Percentiles rank a stretch among this genome's conserved stretches.
These are phyloP conservation scores for Gobio gobio DNA, from an alignment of 2,113 vertebrate genomes.

Conservation along the genomic window DNA sequence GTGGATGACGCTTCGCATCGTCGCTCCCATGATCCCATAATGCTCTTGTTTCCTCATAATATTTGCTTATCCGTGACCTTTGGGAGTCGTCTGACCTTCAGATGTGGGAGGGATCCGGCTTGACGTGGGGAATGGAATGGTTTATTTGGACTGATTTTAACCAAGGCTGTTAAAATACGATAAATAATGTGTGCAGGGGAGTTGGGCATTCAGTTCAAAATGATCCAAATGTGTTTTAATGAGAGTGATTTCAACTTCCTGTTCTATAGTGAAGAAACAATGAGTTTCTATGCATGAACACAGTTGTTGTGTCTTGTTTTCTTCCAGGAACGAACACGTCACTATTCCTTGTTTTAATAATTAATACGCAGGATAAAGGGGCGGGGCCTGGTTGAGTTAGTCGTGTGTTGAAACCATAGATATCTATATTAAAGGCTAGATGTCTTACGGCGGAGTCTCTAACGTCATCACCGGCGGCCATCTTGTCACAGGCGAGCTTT, in stretches of 20 bases:
- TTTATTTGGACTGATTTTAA: slow-evolving; percentile 32
- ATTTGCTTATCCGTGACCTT: slow-evolving; percentile 27
- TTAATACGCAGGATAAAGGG: too few species aligned
- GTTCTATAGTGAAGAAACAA: too few species aligned
- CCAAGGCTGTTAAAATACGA: slow-evolving; percentile 21
- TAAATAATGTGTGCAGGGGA: slow-evolving; percentile 2
- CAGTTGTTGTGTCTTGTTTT: too few species aligned
- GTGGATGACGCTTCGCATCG: neutral
- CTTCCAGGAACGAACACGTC: too few species aligned
- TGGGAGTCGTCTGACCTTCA: slow-evolving; percentile 10
- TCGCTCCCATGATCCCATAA: neutral
- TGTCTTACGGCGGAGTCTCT: too few species aligned
- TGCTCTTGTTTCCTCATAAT: neutral
- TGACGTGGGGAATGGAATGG: neutral
- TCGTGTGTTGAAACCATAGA: too few species aligned
- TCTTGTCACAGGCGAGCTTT: too few species aligned
- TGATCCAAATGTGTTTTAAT: neutral
- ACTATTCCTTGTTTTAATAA: too few species aligned
- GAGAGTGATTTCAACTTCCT: neutral
- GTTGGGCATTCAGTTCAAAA: neutral
- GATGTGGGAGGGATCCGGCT: neutral
- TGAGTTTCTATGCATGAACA: too few species aligned
- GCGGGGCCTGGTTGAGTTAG: too few species aligned
- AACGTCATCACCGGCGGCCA: too few species aligned
- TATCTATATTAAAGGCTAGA: too few species aligned